Conservation (phyloP, 2,888 invertebrate genomes). For the Keiferia lycopersicella region DNA sequence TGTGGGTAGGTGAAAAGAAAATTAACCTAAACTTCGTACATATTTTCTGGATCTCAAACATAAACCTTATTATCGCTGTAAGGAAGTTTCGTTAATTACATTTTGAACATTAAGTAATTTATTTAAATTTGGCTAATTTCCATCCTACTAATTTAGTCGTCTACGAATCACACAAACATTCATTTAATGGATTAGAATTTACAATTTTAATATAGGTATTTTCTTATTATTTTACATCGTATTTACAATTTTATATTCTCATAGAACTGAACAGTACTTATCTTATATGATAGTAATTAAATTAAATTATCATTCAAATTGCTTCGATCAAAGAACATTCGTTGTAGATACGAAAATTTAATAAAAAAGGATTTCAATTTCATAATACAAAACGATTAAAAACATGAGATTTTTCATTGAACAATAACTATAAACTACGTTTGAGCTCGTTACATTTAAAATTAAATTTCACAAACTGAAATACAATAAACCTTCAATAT, state of each 20-base stretch:
- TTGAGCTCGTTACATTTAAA: background rate
- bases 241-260: constrained; percentile 14
- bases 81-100: constrained; percentile 26
- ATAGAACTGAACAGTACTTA: background rate
- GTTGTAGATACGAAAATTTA: background rate
- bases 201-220: constrained; percentile 34
- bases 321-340: background rate
- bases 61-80: constrained; percentile 17
- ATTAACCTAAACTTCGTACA: constrained; percentile 14
- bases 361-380: background rate
- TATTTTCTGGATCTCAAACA: constrained; percentile 14
- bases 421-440: background rate
- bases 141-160: constrained; percentile 48
- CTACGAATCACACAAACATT: constrained; percentile 71
- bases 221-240: constrained; percentile 24
- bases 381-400: background rate
- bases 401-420: background rate
- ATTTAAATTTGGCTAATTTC: constrained; percentile 48
- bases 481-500: background rate
- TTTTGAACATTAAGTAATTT: constrained; percentile 28
- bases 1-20: background rate
- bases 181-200: constrained; percentile 39
- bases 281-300: background rate
- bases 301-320: background rate
- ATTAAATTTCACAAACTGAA: background rate